These are phyloP conservation scores for Halichondria panicea DNA, from an alignment of 37 sponge, comb jelly and placozoan species.

Conservation along the genomic window DNA sequence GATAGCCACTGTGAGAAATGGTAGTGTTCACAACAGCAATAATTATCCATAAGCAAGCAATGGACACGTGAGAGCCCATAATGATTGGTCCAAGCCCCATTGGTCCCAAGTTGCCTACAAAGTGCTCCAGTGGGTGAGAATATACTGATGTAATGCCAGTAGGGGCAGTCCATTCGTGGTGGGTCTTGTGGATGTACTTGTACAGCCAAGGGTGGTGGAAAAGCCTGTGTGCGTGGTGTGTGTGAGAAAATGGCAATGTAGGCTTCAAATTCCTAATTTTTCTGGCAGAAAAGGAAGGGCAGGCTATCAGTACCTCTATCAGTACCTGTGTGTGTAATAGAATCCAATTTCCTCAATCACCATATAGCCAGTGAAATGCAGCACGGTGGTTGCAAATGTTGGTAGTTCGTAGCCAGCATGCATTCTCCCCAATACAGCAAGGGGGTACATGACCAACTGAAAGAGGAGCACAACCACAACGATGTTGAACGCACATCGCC, in stretches of 20 bases:
- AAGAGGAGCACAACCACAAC: slow-evolving; percentile 46
- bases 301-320: too few relatives aligned
- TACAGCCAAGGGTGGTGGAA: slow-evolving; percentile 79
- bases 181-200: slow-evolving; percentile 86
- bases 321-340: slow-evolving; percentile 94
- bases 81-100: slow-evolving; percentile 69
- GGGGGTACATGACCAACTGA: slow-evolving; percentile 30
- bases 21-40: slow-evolving; percentile 41
- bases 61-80: slow-evolving; percentile 67
- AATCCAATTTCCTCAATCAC: slow-evolving; percentile 78
- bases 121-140: slow-evolving; percentile 76
- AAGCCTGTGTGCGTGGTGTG: slow-evolving; percentile 54
- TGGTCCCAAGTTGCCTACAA: slow-evolving; percentile 58
- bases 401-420: slow-evolving; percentile 83
- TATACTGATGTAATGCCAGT: slow-evolving; percentile 68
- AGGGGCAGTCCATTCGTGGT: slow-evolving; percentile 91
- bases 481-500: slow-evolving; percentile 51
- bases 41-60: slow-evolving; percentile 69
- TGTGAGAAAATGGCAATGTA: too few relatives aligned
- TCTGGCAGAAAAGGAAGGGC: too few relatives aligned
- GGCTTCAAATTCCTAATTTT: too few relatives aligned
- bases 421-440: slow-evolving; percentile 38
- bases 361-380: slow-evolving; percentile 61
- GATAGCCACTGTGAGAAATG: slow-evolving; percentile 83
- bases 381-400: slow-evolving; percentile 60